Conservation (phyloP, 2,113 vertebrate species). For the Microcebus jonahi region DNA sequence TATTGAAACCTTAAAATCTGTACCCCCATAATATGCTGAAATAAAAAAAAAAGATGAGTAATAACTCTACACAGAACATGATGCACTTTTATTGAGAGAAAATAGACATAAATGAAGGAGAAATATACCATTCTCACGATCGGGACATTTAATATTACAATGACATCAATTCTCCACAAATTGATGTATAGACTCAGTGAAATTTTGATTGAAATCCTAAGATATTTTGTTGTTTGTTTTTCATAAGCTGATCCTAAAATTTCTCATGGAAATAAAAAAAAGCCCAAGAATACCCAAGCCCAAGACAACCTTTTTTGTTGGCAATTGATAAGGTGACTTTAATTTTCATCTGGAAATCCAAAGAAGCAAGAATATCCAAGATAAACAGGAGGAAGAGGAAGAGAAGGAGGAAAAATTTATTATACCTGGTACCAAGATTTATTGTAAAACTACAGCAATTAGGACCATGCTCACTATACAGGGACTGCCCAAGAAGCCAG, state of each 20-base stretch:
- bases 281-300: not conserved
- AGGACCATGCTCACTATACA: not conserved
- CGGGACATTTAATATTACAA: not conserved
- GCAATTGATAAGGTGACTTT: not conserved
- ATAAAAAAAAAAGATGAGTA: not conserved
- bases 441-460: not conserved
- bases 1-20: too few relatives aligned
- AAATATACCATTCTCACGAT: not conserved
- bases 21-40: too few relatives aligned
- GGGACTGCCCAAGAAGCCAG: not conserved
- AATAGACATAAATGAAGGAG: not conserved
- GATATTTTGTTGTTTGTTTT: not conserved
- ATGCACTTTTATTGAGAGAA: not conserved
- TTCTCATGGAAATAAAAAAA: conserved; percentile 16
- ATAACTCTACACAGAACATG: not conserved
- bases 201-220: not conserved
- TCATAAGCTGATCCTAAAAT: not conserved
- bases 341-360: not conserved
- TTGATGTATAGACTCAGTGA: not conserved
- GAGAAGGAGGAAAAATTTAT: not conserved
- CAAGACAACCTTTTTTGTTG: not conserved
- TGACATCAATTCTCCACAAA: not conserved
- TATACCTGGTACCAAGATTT: not conserved
- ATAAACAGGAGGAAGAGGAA: not conserved
- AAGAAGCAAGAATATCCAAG: not conserved